Conservation (phyloP, 2,113 vertebrate genomes). For the Nyctereutes procyonoides region DNA sequence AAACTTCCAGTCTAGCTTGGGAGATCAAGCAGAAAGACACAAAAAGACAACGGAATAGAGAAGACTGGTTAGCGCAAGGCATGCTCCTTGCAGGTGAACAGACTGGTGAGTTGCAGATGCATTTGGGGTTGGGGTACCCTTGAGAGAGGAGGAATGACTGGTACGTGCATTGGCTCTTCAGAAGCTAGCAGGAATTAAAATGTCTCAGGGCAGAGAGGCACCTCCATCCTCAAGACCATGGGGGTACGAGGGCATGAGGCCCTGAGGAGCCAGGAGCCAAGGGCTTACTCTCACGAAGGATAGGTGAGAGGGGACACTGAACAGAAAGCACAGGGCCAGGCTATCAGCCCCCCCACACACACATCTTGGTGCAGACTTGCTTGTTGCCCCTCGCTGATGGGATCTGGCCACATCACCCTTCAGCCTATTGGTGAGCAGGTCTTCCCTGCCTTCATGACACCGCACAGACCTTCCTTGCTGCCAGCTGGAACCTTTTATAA, state of each 20-base stretch:
- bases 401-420: accelerated
- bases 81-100: accelerated
- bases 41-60: not conserved
- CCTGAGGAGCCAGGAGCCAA: accelerated
- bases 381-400: too few relatives aligned
- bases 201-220: not conserved
- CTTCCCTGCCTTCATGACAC: not conserved
- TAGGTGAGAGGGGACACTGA: not conserved
- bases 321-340: too few relatives aligned
- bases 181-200: not conserved
- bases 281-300: accelerated
- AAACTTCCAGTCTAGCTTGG: not conserved
- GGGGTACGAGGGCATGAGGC: accelerated
- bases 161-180: not conserved
- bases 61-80: not conserved
- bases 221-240: accelerated
- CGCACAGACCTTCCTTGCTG: not conserved
- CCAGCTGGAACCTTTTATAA: accelerated
- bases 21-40: not conserved
- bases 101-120: not conserved
- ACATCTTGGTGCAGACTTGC: not conserved
- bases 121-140: accelerated
- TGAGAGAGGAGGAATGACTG: not conserved
- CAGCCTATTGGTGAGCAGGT: not conserved
- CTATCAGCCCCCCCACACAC: accelerated